phyloP scores from a whole-genome alignment of 2,113 vertebrate species.

The Stictonetta naevosa region DNA sequence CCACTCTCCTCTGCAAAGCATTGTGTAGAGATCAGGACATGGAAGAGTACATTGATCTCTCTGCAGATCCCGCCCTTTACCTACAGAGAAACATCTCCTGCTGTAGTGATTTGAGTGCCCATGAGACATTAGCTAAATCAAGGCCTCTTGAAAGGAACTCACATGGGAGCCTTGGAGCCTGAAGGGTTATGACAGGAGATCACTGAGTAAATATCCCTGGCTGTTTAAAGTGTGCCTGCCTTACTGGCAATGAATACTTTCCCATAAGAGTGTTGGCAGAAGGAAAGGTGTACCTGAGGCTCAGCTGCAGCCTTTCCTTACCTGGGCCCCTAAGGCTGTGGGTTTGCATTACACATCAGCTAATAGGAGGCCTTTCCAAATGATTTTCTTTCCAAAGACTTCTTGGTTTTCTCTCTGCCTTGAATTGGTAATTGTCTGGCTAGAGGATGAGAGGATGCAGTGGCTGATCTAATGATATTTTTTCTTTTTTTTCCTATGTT shows the following conservation, averaged over 20 bases:
- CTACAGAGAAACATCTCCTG: background rate
- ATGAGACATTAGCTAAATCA: background rate
- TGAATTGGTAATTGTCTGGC: background rate
- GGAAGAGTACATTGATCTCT: background rate
- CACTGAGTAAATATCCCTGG: background rate
- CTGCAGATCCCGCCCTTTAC: background rate
- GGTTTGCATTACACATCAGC: background rate
- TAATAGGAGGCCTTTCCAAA: background rate
- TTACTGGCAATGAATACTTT: background rate
- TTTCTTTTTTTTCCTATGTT: background rate
- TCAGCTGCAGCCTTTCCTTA: background rate
- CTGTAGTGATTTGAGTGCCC: background rate
- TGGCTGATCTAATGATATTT: background rate
- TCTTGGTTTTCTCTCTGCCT: background rate
- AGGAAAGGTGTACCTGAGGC: rapidly evolving
- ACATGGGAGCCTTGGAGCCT: background rate
- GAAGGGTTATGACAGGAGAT: background rate
- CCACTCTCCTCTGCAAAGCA: background rate
- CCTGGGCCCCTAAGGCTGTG: background rate
- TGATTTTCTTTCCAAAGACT: background rate
- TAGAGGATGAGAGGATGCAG: background rate
- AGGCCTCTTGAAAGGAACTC: background rate
- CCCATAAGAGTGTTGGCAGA: background rate
- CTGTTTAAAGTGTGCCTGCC: background rate
- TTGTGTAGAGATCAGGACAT: background rate